Evolutionary conservation across 1,140 invertebrate genomes (phyloP).

Genomic region (Drosophila insularis): DNA sequence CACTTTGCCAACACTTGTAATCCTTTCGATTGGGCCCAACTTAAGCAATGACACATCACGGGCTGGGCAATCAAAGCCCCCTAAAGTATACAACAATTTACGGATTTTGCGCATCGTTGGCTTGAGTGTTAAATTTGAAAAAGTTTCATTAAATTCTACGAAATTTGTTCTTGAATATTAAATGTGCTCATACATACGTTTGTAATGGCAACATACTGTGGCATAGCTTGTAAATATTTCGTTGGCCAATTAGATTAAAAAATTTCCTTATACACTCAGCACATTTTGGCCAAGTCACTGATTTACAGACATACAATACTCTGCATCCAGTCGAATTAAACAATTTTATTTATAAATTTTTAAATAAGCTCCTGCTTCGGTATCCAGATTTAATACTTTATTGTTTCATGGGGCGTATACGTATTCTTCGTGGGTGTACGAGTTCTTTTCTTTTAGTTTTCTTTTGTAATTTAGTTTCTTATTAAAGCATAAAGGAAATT

Average conservation of each 20-base stretch:
- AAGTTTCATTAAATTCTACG: neutral
- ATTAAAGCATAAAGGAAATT: neutral
- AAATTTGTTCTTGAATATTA: neutral
- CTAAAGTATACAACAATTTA: constrained; percentile 3
- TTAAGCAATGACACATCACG: neutral
- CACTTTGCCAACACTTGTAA: constrained; percentile 38
- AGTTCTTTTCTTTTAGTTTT: neutral
- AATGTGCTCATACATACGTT: too few relatives aligned
- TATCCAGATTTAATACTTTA: neutral
- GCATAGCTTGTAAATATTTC: too few relatives aligned
- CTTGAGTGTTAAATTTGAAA: neutral
- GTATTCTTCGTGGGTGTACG: neutral
- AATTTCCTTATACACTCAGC: too few relatives aligned
- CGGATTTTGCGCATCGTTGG: constrained; percentile 15
- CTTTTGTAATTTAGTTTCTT: neutral
- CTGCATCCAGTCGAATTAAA: too few relatives aligned
- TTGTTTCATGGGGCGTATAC: neutral
- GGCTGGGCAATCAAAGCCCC: neutral
- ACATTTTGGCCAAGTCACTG: too few relatives aligned
- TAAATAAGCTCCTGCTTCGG: too few relatives aligned
- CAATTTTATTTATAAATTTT: too few relatives aligned
- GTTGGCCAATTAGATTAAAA: too few relatives aligned
- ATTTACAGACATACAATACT: too few relatives aligned
- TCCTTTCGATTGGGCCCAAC: constrained; percentile 28
- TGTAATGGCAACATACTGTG: too few relatives aligned